A percentile compares a stretch with the other conserved stretches of the same genome.
Conservation (phyloP, 2,797 vertebrate species). For the Valencia hispanica region DNA sequence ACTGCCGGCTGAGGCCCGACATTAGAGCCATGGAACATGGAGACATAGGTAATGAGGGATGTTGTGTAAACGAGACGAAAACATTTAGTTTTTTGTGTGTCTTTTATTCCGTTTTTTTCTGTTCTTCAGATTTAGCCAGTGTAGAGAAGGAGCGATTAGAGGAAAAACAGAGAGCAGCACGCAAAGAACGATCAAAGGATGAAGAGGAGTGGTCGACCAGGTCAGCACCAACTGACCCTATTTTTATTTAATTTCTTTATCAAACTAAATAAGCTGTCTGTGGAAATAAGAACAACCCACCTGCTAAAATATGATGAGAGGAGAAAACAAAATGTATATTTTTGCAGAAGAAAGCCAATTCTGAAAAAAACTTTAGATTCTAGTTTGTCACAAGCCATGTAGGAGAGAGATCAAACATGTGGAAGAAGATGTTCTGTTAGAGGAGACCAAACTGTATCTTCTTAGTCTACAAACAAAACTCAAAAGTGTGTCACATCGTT, state of each 20-base stretch:
- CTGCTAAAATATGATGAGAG: not conserved
- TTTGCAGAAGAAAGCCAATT: too few relatives aligned
- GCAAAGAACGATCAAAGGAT: constrained; percentile 87
- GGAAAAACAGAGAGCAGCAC: constrained; percentile 92
- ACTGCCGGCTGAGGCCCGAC: constrained; percentile 94
- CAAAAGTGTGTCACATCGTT: too few relatives aligned
- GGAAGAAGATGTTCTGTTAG: too few relatives aligned
- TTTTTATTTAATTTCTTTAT: fast-evolving
- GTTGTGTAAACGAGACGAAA: not conserved
- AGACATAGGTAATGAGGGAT: constrained; percentile 84
- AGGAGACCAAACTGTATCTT: too few relatives aligned
- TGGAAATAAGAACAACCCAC: not conserved
- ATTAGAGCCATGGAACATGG: constrained; percentile 94
- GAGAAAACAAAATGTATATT: too few relatives aligned
- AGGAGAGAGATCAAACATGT: too few relatives aligned
- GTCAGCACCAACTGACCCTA: constrained; percentile 72
- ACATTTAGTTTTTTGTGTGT: not conserved
- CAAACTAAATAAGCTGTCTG: too few relatives aligned
- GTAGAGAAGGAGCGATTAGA: constrained; percentile 94
- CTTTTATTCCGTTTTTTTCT: not conserved
- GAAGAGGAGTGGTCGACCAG: constrained; percentile 91
- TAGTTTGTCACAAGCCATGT: too few relatives aligned
- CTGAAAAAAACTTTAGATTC: too few relatives aligned
- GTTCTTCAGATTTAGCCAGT: constrained; percentile 86
- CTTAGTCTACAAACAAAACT: too few relatives aligned